Evolutionary conservation across 1,140 invertebrate genomes (phyloP).

Genomic region (Halesus radiatus): DNA sequence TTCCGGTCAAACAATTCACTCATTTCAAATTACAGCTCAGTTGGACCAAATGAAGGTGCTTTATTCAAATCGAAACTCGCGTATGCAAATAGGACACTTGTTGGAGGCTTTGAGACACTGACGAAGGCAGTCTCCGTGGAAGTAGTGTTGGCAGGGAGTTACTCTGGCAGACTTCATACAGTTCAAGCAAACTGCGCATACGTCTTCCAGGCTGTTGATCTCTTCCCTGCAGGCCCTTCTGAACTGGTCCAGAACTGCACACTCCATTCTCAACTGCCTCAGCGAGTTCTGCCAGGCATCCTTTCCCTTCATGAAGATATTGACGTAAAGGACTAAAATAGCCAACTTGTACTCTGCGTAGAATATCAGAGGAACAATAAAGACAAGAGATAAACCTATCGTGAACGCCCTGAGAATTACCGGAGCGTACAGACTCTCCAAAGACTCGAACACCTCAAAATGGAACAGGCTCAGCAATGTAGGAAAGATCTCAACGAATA

Average conservation of each 20-base stretch:
- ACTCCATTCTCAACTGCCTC: constrained; percentile 71
- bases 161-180: constrained; percentile 77
- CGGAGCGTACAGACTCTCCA: constrained; percentile 78
- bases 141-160: constrained; percentile 83
- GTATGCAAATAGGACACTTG: constrained; percentile 80
- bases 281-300: constrained; percentile 73
- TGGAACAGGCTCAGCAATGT: constrained; percentile 71
- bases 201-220: constrained; percentile 78
- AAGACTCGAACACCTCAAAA: constrained; percentile 75
- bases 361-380: constrained; percentile 71
- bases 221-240: constrained; percentile 77
- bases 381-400: constrained; percentile 69
- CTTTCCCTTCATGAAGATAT: constrained; percentile 77
- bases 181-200: constrained; percentile 82
- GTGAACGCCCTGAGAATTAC: constrained; percentile 74
- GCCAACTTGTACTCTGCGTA: constrained; percentile 72
- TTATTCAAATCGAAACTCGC: constrained; percentile 52
- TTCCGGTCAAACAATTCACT: no score
- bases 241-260: constrained; percentile 74
- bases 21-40: no score
- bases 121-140: constrained; percentile 82
- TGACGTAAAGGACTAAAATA: constrained; percentile 75
- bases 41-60: neutral
- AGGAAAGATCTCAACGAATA: constrained; percentile 77
- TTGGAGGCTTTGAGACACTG: constrained; percentile 78